Base-by-base conservation (phyloP, 2,797 vertebrate species). In the Chanos chanos region DNA sequence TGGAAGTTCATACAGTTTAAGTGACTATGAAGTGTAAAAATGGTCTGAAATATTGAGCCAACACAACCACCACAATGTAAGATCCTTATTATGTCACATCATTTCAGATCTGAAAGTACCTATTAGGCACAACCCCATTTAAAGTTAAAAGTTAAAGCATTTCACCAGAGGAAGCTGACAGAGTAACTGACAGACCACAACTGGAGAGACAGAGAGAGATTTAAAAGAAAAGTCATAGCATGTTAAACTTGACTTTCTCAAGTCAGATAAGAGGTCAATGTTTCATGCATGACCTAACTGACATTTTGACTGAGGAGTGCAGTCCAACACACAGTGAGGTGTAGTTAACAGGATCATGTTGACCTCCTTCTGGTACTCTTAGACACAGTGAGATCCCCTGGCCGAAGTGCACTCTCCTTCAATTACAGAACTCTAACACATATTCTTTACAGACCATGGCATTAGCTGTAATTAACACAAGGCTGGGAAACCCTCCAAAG, bases 391-490 rank as follows among this genome's bases (percentile, higher is more conserved):
- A 71, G 61, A 51, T 16, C 25, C 8, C 19, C 45, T 59, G 61
- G 39, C 50, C 70, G 57, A 62, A 66, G 43, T 67, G 53, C 51
- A 41, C 24, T 21, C 73, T 77, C 37, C 77, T 82, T 77, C 36
- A 70, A 75, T 83, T 83, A 84, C 75, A 66, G 66, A 48, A 61
- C 77, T 72, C 40, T 70, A 81, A 59, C 74, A 68, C 66, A 60
- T 72, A 68, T 78, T 70, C 77, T 40, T 64, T 74, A 77, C 74
- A 71, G 45, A 25, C 15, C 51, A 18, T 7, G 18, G 4, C 41
- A 36, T 47, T 57, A 54, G 41, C 34, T 52, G 63, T 58, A 49
- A 71, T 66, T 62, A 66, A 41, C 27, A 21, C 19, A 66, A 22
- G 34, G 31, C 7, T 15, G 22, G 47, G 18, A 37, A 10, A 9